phyloP scores from a whole-genome alignment of 2,888 invertebrate genomes.

The Drosophila melanosoma region DNA sequence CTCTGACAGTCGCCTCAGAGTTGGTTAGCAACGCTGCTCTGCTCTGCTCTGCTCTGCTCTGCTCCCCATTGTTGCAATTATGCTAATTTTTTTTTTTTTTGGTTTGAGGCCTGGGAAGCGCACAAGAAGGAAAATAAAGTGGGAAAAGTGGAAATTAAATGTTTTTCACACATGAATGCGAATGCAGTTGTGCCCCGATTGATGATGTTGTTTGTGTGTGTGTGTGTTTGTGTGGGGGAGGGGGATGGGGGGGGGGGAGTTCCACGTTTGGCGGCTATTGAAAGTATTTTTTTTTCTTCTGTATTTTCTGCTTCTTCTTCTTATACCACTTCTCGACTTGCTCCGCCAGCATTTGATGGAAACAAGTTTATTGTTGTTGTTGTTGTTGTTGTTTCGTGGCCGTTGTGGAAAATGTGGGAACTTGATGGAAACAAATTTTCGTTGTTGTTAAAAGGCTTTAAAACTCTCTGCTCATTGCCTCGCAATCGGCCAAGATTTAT shows the following conservation, averaged over 20 bases:
- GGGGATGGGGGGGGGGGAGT: conserved; percentile 9
- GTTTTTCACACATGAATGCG: conserved; percentile 80
- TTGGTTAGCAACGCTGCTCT: conserved; percentile 37
- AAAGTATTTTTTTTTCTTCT: conserved; percentile 42
- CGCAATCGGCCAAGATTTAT: conserved; percentile 18
- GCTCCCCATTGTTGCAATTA: conserved; percentile 55
- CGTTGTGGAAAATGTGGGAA: conserved; percentile 74
- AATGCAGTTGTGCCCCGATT: conserved; percentile 48
- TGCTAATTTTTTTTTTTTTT: conserved; percentile 49
- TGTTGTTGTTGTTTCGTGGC: conserved; percentile 30
- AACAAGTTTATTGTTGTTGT: conserved; percentile 64
- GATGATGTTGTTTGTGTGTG: neutral
- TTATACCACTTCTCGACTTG: conserved; percentile 15
- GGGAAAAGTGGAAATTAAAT: conserved; percentile 70
- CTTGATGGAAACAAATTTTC: conserved; percentile 76
- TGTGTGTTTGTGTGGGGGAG: too few relatives aligned
- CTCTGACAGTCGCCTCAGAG: neutral
- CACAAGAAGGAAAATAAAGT: conserved; percentile 26
- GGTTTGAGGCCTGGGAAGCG: conserved; percentile 44
- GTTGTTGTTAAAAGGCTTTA: conserved; percentile 61
- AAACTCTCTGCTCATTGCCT: conserved; percentile 29
- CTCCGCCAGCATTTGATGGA: conserved; percentile 50
- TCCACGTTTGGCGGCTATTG: conserved; percentile 40
- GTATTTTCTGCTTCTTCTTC: conserved; percentile 19
- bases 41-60: conserved; percentile 7